These are phyloP conservation scores for Hyles euphorbiae DNA, from an alignment of 1,140 invertebrate species.

Conservation along the genomic window DNA sequence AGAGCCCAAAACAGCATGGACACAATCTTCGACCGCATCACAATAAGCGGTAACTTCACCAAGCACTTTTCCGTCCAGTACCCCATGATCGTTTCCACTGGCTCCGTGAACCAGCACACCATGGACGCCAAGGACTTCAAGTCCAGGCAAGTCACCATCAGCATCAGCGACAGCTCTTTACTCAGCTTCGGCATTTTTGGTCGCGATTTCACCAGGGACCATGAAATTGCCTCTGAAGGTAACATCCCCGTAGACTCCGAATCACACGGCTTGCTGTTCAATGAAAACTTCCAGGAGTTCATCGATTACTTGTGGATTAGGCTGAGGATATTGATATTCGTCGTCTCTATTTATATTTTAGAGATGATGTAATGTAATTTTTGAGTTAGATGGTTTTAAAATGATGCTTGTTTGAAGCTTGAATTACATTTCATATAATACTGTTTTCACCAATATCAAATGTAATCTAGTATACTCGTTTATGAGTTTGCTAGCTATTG, in stretches of 20 bases:
- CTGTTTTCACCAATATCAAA: too few relatives aligned
- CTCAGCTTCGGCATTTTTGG: slow-evolving; percentile 49
- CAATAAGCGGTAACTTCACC: slow-evolving; percentile 43
- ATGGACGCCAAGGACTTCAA: slow-evolving; percentile 13
- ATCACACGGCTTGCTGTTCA: slow-evolving; percentile 40
- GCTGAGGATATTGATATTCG: slow-evolving; percentile 53
- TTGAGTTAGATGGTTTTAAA: background rate
- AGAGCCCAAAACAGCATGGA: slow-evolving; percentile 21
- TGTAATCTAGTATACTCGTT: too few relatives aligned
- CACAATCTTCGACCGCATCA: slow-evolving; percentile 43
- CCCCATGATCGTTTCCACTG: slow-evolving; percentile 39
- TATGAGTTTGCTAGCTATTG: too few relatives aligned
- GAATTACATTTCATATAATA: too few relatives aligned
- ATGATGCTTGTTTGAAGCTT: too few relatives aligned
- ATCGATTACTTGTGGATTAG: slow-evolving; percentile 63
- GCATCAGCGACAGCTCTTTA: slow-evolving; percentile 25
- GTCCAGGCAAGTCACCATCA: background rate
- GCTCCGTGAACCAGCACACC: slow-evolving; percentile 25
- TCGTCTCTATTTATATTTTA: slow-evolving; percentile 65
- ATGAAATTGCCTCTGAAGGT: slow-evolving; percentile 17
- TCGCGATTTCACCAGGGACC: slow-evolving; percentile 45
- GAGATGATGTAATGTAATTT: slow-evolving; percentile 58
- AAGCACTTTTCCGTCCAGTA: slow-evolving; percentile 35
- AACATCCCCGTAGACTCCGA: slow-evolving; percentile 13
- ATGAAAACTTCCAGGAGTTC: slow-evolving; percentile 47